Evolutionary conservation across 1,140 invertebrate species (phyloP).

Genomic region (Meloidogyne floridensis): DNA sequence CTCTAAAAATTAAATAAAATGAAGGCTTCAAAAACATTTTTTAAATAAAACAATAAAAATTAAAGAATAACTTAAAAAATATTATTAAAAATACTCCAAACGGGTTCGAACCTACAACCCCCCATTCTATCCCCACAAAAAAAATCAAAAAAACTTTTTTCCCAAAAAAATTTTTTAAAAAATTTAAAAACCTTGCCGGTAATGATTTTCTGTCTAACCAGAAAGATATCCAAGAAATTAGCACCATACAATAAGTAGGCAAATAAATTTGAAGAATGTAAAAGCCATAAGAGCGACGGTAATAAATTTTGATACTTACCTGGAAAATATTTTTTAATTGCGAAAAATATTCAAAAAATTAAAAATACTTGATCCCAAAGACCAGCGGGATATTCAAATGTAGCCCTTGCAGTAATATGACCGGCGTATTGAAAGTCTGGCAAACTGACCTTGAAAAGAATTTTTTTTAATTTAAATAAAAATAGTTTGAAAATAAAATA

Average conservation of each 20-base stretch:
- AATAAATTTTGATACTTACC: conserved; percentile 68
- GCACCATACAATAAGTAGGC: conserved; percentile 50
- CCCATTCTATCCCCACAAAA: too few relatives aligned
- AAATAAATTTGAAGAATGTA: conserved; percentile 70
- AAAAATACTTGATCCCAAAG: conserved; percentile 59
- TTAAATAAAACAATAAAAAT: not conserved
- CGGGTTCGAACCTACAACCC: too few relatives aligned
- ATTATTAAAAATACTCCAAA: not conserved
- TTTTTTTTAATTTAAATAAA: too few relatives aligned
- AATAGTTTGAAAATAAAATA: too few relatives aligned
- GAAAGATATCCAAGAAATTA: conserved; percentile 65
- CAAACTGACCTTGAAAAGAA: conserved; percentile 37
- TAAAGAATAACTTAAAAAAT: not conserved
- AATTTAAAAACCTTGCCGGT: conserved; percentile 34
- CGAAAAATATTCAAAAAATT: conserved; percentile 24
- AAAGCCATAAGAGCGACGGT: conserved; percentile 68
- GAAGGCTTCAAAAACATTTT: not conserved
- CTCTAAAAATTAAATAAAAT: conserved; percentile 26
- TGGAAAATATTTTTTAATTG: conserved; percentile 39
- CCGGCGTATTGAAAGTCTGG: conserved; percentile 62
- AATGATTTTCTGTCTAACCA: conserved; percentile 60
- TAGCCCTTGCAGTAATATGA: conserved; percentile 59
- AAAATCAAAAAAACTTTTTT: not conserved
- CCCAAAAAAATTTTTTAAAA: not conserved
- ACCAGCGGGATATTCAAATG: conserved; percentile 64